phyloP scores from a whole-genome alignment of 2,113 vertebrate genomes.

The Ictalurus furcatus region DNA sequence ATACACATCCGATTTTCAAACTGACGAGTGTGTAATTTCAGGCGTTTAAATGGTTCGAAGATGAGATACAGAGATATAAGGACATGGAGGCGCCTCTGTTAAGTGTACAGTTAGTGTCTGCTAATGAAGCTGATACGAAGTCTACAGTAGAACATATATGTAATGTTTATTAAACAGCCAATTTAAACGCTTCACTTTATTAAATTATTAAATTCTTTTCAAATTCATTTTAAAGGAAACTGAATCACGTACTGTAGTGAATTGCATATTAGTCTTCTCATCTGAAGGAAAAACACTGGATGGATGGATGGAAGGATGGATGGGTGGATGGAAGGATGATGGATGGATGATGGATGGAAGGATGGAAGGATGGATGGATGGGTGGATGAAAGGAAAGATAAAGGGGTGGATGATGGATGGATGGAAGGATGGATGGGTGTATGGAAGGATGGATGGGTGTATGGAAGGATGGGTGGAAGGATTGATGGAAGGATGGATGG shows the following conservation, averaged over 20 bases:
- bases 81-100: background rate
- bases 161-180: no score
- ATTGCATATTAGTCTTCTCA: background rate
- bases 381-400: no score
- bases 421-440: no score
- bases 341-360: no score
- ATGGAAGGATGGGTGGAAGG: background rate
- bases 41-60: background rate
- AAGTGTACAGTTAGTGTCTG: background rate
- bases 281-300: background rate
- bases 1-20: no score
- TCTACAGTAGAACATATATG: background rate
- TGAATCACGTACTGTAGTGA: background rate
- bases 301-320: background rate
- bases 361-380: background rate
- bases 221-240: background rate
- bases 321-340: no score
- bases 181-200: no score
- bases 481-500: no score
- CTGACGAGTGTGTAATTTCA: background rate
- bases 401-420: no score
- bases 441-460: no score
- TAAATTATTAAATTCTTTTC: background rate
- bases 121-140: background rate
- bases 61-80: background rate